Percentiles rank a stretch among this genome's conserved stretches.
These are phyloP conservation scores for Phataginus tricuspis DNA, from an alignment of 2,797 vertebrate species.

Conservation along the genomic window DNA sequence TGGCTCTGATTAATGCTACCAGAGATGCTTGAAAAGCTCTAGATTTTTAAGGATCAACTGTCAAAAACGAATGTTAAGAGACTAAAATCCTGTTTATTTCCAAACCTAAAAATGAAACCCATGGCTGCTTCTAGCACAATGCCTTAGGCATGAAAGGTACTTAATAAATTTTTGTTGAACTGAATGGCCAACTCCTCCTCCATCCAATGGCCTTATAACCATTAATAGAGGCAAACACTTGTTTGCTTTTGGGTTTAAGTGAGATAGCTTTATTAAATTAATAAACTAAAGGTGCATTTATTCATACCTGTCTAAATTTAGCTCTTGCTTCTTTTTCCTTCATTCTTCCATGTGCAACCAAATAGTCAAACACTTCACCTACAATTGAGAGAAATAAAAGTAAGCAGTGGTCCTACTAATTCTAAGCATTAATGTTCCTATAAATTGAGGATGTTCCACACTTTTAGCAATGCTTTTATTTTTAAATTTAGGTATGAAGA, in stretches of 20 bases:
- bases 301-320: conserved; percentile 98
- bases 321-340: conserved; percentile 99
- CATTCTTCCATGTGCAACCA: conserved; percentile 98
- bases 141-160: background rate
- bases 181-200: background rate
- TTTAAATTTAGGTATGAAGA: conserved; percentile 15
- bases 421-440: background rate
- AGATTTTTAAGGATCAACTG: background rate
- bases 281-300: conserved; percentile 12
- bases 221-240: background rate
- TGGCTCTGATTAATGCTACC: background rate
- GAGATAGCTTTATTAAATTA: background rate
- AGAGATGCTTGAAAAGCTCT: background rate
- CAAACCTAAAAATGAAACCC: background rate
- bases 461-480: conserved; percentile 24
- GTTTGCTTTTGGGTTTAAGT: background rate
- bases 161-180: background rate
- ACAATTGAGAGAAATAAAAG: conserved; percentile 79
- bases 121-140: background rate
- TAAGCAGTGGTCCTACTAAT: conserved; percentile 37
- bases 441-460: background rate
- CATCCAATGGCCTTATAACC: background rate
- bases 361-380: conserved; percentile 98
- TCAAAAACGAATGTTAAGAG: background rate
- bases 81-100: background rate